Percentiles rank a stretch among this genome's conserved stretches.
Conservation (phyloP, 1,140 invertebrate species). For the Pararge aegeria region DNA sequence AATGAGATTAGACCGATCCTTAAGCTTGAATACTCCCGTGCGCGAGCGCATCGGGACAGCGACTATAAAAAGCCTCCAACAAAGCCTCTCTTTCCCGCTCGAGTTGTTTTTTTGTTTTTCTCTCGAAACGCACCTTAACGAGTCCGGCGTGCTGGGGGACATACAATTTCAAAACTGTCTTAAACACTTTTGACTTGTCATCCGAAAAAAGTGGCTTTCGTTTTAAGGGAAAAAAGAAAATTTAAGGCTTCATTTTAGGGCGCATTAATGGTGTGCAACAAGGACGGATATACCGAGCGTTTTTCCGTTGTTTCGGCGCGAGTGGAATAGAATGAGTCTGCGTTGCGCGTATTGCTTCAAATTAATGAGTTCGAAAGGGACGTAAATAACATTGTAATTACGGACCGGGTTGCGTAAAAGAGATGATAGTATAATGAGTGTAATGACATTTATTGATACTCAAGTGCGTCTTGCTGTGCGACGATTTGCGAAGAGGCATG, state of each 20-base stretch:
- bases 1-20: slow-evolving; percentile 74
- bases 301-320: slow-evolving; percentile 51
- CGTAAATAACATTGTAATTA: slow-evolving; percentile 68
- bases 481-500: slow-evolving; percentile 43
- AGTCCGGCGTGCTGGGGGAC: slow-evolving; percentile 47
- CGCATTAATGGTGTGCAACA: slow-evolving; percentile 34
- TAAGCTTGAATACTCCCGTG: slow-evolving; percentile 71
- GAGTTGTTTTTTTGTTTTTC: slow-evolving; percentile 64
- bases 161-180: slow-evolving; percentile 55
- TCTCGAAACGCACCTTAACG: slow-evolving; percentile 54
- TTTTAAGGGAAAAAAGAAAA: slow-evolving; percentile 46
- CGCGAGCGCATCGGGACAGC: slow-evolving; percentile 70
- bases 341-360: slow-evolving; percentile 37
- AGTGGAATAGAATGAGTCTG: slow-evolving; percentile 64
- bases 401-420: slow-evolving; percentile 59
- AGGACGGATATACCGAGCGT: slow-evolving; percentile 44
- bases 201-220: slow-evolving; percentile 48
- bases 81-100: slow-evolving; percentile 70
- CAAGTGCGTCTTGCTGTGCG: slow-evolving; percentile 47
- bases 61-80: slow-evolving; percentile 72
- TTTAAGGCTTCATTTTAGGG: slow-evolving; percentile 49
- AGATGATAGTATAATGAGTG: slow-evolving; percentile 67
- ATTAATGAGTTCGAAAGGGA: slow-evolving; percentile 73
- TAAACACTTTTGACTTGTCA: slow-evolving; percentile 58
- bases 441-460: slow-evolving; percentile 74